A percentile compares a stretch with the other conserved stretches of the same genome.
phyloP scores from a whole-genome alignment of 1,140 invertebrate genomes.

The Drosophila sturtevanti region DNA sequence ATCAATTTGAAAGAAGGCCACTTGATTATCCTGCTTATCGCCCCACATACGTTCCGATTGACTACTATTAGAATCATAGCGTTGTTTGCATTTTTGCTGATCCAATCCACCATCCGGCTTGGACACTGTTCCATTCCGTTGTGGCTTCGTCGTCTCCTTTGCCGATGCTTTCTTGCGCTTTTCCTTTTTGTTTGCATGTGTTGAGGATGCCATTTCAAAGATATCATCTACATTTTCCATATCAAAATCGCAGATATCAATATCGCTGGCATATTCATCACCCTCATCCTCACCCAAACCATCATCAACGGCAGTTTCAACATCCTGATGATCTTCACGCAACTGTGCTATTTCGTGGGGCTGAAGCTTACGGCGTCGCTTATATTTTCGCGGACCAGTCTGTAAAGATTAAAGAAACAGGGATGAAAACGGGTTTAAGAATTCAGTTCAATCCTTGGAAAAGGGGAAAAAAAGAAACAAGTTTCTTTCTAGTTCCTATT shows the following conservation, averaged over 20 bases:
- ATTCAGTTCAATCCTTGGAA: no score
- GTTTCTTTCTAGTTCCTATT: not conserved
- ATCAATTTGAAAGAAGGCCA: constrained; percentile 63
- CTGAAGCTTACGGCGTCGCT: constrained; percentile 89
- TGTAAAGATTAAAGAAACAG: constrained; percentile 49
- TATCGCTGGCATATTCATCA: constrained; percentile 66
- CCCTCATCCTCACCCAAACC: constrained; percentile 46
- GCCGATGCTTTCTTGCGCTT: constrained; percentile 41
- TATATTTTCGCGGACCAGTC: constrained; percentile 90
- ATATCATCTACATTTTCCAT: constrained; percentile 82
- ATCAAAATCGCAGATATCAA: constrained; percentile 76
- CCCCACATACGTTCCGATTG: constrained; percentile 74
- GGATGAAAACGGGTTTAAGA: not conserved
- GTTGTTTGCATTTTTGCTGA: constrained; percentile 29
- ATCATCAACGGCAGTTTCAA: constrained; percentile 30
- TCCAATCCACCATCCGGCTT: constrained; percentile 18
- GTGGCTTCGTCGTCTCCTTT: constrained; percentile 24
- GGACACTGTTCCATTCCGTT: constrained; percentile 29
- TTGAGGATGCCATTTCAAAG: constrained; percentile 79
- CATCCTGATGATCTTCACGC: constrained; percentile 63
- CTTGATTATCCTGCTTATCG: constrained; percentile 55
- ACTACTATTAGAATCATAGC: constrained; percentile 63
- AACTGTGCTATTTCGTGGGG: constrained; percentile 85
- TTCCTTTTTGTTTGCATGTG: constrained; percentile 49
- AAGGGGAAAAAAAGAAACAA: not conserved